These are phyloP conservation scores for Chalcosyrphus nemorum DNA, from an alignment of 2,888 invertebrate genomes.

Conservation along the genomic window DNA sequence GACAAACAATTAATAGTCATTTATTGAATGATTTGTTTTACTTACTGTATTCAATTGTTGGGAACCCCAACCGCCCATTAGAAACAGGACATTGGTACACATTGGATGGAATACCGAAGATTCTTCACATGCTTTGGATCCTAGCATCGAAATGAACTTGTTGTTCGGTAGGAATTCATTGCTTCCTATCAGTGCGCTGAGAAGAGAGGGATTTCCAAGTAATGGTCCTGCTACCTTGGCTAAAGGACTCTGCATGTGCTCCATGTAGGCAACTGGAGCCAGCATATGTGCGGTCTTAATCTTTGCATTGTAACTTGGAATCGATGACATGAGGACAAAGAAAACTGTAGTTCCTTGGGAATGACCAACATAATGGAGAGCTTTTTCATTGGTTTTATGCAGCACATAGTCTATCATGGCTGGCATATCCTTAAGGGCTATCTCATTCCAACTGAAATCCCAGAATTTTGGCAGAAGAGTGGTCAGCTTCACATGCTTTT, in stretches of 20 bases:
- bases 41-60: constrained; percentile 79
- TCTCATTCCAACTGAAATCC: constrained; percentile 88
- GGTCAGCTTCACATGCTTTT: constrained; percentile 82
- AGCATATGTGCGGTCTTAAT: constrained; percentile 87
- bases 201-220: constrained; percentile 77
- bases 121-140: constrained; percentile 85
- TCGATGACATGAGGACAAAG: constrained; percentile 87
- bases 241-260: constrained; percentile 81
- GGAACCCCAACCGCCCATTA: constrained; percentile 80
- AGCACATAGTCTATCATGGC: constrained; percentile 90
- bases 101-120: constrained; percentile 77
- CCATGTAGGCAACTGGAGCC: constrained; percentile 87
- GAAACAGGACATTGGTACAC: constrained; percentile 78
- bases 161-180: constrained; percentile 86
- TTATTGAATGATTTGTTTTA: constrained; percentile 81
- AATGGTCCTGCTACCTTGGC: constrained; percentile 82
- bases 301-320: constrained; percentile 87
- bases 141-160: constrained; percentile 77
- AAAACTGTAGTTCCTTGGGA: constrained; percentile 87
- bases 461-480: constrained; percentile 85
- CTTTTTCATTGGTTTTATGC: constrained; percentile 83
- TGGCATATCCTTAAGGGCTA: constrained; percentile 89
- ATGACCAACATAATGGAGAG: constrained; percentile 89
- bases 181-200: constrained; percentile 78
- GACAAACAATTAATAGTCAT: constrained; percentile 83